These are phyloP conservation scores for Malurus splendens DNA, from an alignment of 2,797 vertebrate genomes.

Conservation along the genomic window DNA sequence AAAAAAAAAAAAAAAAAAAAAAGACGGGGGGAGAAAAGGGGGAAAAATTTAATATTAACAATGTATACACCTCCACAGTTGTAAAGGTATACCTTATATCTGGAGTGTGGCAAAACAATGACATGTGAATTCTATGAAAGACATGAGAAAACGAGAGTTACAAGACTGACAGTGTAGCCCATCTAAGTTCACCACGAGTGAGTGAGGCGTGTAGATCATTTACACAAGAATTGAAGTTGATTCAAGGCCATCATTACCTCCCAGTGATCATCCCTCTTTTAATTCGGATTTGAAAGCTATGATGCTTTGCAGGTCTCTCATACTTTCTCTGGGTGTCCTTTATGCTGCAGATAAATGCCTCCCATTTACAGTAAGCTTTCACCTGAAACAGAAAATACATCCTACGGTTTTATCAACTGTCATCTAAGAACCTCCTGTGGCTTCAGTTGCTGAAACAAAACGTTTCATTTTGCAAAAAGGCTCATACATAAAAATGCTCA, in stretches of 20 bases:
- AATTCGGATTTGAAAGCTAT: not conserved
- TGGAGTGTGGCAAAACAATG: not conserved
- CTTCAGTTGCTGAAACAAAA: not conserved
- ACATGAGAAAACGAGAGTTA: not conserved
- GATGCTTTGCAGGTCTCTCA: not conserved
- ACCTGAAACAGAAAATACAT: not conserved
- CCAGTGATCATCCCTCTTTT: not conserved
- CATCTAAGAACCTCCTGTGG: not conserved
- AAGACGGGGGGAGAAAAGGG: rapidly evolving
- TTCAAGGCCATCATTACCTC: not conserved
- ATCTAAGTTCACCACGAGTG: not conserved
- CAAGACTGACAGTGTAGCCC: not conserved
- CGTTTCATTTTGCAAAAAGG: not conserved
- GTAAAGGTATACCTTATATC: not conserved
- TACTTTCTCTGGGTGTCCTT: not conserved
- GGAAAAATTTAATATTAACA: not conserved
- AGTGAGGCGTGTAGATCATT: not conserved
- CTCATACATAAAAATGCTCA: not conserved
- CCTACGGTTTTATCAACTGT: not conserved
- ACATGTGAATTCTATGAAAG: not conserved
- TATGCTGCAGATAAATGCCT: not conserved
- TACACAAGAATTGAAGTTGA: not conserved
- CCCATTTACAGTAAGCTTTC: not conserved
- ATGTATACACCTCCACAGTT: not conserved
- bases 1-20: rapidly evolving